Percentiles rank a stretch among this genome's conserved stretches.
These are phyloP conservation scores for Lates calcarifer DNA, from an alignment of 2,113 vertebrate genomes.

Conservation along the genomic window DNA sequence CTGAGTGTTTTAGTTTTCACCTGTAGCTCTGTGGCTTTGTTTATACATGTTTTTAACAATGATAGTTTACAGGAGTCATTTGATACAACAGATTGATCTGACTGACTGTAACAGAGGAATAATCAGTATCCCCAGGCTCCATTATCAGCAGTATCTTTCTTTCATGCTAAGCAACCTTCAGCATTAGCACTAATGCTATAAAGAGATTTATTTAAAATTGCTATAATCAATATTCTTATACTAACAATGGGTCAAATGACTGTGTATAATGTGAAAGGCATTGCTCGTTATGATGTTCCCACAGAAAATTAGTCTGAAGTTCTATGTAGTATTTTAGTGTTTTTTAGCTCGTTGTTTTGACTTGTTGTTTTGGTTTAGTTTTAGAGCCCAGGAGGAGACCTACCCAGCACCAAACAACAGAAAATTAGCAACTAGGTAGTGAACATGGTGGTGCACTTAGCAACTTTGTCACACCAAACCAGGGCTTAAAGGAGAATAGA, in stretches of 20 bases:
- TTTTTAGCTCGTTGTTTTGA: conserved; percentile 18
- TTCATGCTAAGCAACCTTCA: background rate
- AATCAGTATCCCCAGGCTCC: conserved; percentile 39
- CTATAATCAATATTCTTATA: background rate
- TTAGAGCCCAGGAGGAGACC: background rate
- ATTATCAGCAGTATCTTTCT: conserved; percentile 1
- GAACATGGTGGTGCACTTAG: background rate
- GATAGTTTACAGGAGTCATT: background rate
- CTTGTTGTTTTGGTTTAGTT: background rate
- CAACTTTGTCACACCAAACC: background rate
- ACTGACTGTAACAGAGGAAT: conserved; percentile 5
- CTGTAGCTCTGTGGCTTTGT: background rate
- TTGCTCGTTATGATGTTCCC: background rate
- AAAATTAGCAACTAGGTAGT: background rate
- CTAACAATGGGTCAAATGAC: background rate
- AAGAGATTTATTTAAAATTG: conserved; percentile 5
- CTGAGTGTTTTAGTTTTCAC: conserved; percentile 9
- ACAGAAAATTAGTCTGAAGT: background rate
- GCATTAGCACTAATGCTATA: background rate
- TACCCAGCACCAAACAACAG: background rate
- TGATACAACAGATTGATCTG: conserved; percentile 19
- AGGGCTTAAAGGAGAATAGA: background rate
- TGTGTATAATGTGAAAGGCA: background rate
- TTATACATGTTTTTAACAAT: conserved; percentile 9
- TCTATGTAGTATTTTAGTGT: background rate